These are phyloP conservation scores for Lophura nycthemera DNA, from an alignment of 2,113 vertebrate species.

Conservation along the genomic window DNA sequence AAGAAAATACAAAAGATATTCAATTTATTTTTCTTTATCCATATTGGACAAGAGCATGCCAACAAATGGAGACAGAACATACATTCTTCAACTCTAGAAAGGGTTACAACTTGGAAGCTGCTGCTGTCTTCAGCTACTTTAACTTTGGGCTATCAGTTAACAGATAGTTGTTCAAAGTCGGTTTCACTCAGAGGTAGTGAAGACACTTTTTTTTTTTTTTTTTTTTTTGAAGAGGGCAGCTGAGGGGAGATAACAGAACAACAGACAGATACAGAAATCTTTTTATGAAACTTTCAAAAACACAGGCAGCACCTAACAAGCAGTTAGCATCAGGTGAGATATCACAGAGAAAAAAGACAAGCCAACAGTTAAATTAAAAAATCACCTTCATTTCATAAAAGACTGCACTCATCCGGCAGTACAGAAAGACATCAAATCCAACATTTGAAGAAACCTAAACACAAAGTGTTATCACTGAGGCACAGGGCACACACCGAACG, in stretches of 20 bases:
- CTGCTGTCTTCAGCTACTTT: not conserved
- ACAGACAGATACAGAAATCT: not conserved
- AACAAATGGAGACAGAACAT: constrained; percentile 68
- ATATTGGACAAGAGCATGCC: constrained; percentile 58
- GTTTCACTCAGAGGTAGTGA: not conserved
- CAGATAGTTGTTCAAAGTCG: not conserved
- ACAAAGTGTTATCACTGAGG: not conserved
- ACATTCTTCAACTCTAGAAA: constrained; percentile 24
- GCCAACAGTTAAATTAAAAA: not conserved
- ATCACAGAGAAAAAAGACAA: constrained; percentile 2
- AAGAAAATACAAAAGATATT: constrained; percentile 84
- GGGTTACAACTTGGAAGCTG: not conserved
- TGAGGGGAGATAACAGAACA: not conserved
- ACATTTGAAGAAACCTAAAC: not conserved
- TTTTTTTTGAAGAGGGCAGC: not conserved
- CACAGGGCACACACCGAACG: not conserved
- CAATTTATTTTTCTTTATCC: constrained; percentile 73
- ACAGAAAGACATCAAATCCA: not conserved
- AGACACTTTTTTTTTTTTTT: not conserved
- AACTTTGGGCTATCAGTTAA: not conserved
- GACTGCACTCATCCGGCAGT: not conserved
- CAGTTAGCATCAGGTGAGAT: not conserved
- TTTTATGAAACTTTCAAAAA: not conserved
- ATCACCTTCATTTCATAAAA: not conserved
- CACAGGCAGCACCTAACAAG: not conserved